Evolutionary conservation across 35 echinoderm and acorn worm species (phyloP), one percentile per base, ranked within the genome.

Genomic region (Apostichopus parvimensis): DNA sequence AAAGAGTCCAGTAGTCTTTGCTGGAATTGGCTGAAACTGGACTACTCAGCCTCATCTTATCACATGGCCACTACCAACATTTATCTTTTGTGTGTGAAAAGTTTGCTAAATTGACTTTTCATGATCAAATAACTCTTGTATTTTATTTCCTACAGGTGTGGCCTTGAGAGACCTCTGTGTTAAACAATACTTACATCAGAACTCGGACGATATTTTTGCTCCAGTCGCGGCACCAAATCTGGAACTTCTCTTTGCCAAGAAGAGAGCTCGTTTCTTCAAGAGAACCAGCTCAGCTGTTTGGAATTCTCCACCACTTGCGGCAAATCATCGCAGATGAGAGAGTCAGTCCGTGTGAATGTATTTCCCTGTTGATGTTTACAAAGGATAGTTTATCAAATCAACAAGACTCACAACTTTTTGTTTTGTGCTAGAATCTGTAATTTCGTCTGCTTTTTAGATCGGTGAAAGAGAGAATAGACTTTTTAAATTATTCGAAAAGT

Each of bases 221-320:
- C 54, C 73, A 6, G 65, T 96, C 25, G 90, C 89, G 18, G 65
- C 91, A n/a, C 95, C 95, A 10, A 77, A 96, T 73, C 93, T 96
- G 15, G 86, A 56, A 24, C 9, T 94, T 17, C 94, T 96, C 81
- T 96, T 96, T 25, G 34, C 90, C 45, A 94, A 96, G 90, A 96
- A 96, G 87, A 92, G 93, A 77, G 77, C 95, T 4, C 95, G 95
- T 53, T 96, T 94, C 86, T 89, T 94, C 90, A 96, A 96, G 65
- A 90, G 95, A 26, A 96, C 95, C 54, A 96, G 95, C 68, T 96
- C 95, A 9, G 95, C 95, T 1, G 95, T 96, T 4, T 96, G 95
- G 95, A 90, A 96, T 80, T 96, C 95, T 3, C 95, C 95, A 4
- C 89, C 89, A 13, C 60, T 72, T 8, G 11, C 61, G 8, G 61